Percentiles rank a stretch among this genome's conserved stretches.
Evolutionary conservation across 2,113 vertebrate species (phyloP).

Genomic region (Regulus satrapa): DNA sequence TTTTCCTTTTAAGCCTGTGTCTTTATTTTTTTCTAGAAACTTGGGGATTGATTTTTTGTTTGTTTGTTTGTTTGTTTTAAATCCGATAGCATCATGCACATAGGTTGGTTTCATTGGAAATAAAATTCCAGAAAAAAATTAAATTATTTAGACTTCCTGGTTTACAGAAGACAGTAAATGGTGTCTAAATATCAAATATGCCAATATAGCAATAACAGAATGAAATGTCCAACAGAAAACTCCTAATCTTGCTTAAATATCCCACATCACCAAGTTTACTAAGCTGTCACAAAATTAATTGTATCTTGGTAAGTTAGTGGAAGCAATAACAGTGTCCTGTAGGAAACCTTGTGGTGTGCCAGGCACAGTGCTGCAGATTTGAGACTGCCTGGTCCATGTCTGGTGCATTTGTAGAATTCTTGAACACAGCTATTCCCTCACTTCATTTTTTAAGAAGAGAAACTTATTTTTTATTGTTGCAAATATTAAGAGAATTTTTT

Average conservation of each 20-base stretch:
- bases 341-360: not conserved
- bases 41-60: too few species aligned
- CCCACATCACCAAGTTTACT: not conserved
- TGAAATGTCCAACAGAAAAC: not conserved
- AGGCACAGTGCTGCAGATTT: not conserved
- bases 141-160: not conserved
- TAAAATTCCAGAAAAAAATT: not conserved
- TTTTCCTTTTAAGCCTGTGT: rapidly evolving
- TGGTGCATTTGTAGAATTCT: not conserved
- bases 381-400: not conserved
- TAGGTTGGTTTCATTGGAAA: not conserved
- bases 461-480: not conserved
- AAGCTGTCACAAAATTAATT: not conserved
- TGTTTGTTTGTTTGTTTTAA: not conserved
- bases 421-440: not conserved
- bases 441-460: not conserved
- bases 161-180: conserved; percentile 5
- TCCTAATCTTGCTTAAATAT: not conserved
- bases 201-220: not conserved
- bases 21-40: too few species aligned
- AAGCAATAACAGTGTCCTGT: not conserved
- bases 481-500: not conserved
- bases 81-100: not conserved
- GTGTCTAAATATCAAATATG: not conserved
- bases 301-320: not conserved